Conservation (phyloP, 2,113 vertebrate genomes). For the Pedionomus torquatus region DNA sequence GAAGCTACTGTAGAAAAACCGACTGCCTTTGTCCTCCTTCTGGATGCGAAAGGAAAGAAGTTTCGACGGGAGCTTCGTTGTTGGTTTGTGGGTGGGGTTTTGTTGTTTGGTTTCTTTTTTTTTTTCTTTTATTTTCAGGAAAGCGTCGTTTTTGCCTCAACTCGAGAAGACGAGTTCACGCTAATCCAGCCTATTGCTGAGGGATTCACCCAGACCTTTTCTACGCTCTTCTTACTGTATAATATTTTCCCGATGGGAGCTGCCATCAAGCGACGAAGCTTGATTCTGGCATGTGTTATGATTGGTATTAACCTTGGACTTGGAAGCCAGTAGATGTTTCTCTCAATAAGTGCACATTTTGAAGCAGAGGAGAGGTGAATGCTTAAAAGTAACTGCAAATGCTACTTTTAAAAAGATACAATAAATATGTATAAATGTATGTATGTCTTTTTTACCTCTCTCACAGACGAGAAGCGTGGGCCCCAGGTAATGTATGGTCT, state of each 20-base stretch:
- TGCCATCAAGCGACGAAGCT: slow-evolving; percentile 60
- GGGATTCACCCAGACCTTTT: slow-evolving; percentile 48
- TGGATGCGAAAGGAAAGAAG: slow-evolving; percentile 1
- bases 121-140: not conserved
- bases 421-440: slow-evolving; percentile 66
- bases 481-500: not conserved
- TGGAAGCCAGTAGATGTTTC: slow-evolving; percentile 68
- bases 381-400: slow-evolving; percentile 55
- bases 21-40: slow-evolving; percentile 26
- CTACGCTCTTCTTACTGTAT: slow-evolving; percentile 47
- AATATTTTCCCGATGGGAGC: slow-evolving; percentile 49
- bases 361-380: slow-evolving; percentile 58
- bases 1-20: slow-evolving; percentile 39
- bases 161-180: not conserved
- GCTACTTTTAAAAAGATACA: slow-evolving; percentile 55
- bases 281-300: slow-evolving; percentile 62
- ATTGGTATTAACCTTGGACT: slow-evolving; percentile 66
- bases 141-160: not conserved
- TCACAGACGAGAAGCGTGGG: not conserved
- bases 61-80: not conserved
- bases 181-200: slow-evolving; percentile 23
- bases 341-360: slow-evolving; percentile 63
- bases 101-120: too few species aligned
- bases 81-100: too few species aligned
- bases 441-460: slow-evolving; percentile 58